Evolutionary conservation across 2,797 vertebrate genomes (phyloP), one percentile per base, ranked within the genome.

Genomic region (Chrosomus eos): DNA sequence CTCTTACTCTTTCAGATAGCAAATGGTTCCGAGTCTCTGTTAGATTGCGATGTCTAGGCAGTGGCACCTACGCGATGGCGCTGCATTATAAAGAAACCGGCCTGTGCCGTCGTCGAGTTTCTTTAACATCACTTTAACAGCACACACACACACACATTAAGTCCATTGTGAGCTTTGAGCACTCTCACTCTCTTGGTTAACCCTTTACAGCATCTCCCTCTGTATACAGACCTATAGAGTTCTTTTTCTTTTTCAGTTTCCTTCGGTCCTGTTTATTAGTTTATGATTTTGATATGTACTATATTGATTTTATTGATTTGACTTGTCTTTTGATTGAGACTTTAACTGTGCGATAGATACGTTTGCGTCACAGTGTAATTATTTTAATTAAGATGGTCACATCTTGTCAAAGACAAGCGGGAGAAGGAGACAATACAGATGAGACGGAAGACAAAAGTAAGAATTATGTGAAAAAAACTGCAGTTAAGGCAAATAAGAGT

Each of bases 111-210:
- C 31, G 51, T 68, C 77, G 76, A 76, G 88, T 83, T 81, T 85
- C 67, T 48, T 18, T 48, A 48, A 64, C 77, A 60, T 79, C 36
- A 53, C 62, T 68, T 70, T 60, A 62, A 48, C 74, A 36, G 88
- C 48, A 78, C 28, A 76, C 80, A 82, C 77, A 77, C 84, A 78
- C 81, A 83, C 77, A 66, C 64, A 67, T 53, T 55, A 21, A 21
- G 68, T 72, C 72, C 75, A 80, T 83, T 88, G 88, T 87, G 48
- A 77, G 53, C 81, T 23, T 71, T 68, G 33, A 45, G 48, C 33
- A 67, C 14, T 48, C 40, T 75, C 36, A 58, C 43, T 71, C 16
- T 75, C 2, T 45, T 18, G 19, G 60, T 85, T 88, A 86, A 88
- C 84, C 80, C 76, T 71, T 80, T 78, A 31, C 21, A 55, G 26